Evolutionary conservation across 2,113 vertebrate species (phyloP), one percentile per base, ranked within the genome.

Genomic region (Elephas maximus): DNA sequence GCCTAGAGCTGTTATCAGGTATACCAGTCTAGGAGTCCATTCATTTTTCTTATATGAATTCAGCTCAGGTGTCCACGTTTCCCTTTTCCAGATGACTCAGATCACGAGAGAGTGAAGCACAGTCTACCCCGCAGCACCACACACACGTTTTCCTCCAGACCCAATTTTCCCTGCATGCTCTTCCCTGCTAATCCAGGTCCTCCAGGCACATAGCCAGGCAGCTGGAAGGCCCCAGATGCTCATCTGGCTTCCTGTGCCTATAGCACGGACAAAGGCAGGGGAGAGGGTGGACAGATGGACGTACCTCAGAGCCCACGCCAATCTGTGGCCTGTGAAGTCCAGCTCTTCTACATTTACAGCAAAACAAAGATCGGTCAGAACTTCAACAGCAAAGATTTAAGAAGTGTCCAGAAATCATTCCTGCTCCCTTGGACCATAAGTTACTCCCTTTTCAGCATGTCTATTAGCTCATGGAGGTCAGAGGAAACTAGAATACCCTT

Each of bases 201-300:
- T 37, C 45, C 45, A 18, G 41, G 69, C 91, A 41, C 24, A 30
- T 3, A 83, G 83, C 78, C 92, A 90, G 63, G 74, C 60, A 73
- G 17, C 53, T 6, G n/a, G 62, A n/a, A 28, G 60, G 60, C 21
- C 62, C 37, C 26, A 51, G 65, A 63, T 7, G 21, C 57, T 21
- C n/a, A 18, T 21, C 51, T 37, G 41, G 69, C 11, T 41, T 57
- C 57, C 62, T 4, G 8, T 48, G 57, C 18, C 80, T 76, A 51
- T 33, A 26, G 57, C 20, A 4, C 0, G 0, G 24, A 62, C 73
- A 26, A 67, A 53, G 69, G 15, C 41, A 53, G 17, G 4, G 3
- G 17, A 51, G 15, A n/a, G 14, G 28, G 26, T 24, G 20, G 24
- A 5, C 37, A 37, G 60, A 37, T 20, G 74, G 91, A 78, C 44